A percentile compares a stretch with the other conserved stretches of the same genome.
These are phyloP conservation scores for Malurus melanocephalus DNA, from an alignment of 2,113 vertebrate species.

Conservation along the genomic window DNA sequence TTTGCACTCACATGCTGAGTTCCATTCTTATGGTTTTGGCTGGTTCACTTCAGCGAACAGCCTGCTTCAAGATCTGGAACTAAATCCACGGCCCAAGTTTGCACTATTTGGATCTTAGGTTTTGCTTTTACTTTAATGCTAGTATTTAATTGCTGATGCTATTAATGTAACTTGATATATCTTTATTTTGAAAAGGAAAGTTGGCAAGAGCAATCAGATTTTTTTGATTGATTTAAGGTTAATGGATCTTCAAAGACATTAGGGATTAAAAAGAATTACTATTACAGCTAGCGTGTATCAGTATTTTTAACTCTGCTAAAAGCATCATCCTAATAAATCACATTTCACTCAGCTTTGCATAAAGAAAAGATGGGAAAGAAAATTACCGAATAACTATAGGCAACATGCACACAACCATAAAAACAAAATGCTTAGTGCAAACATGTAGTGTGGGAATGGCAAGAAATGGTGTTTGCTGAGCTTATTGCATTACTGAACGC, in stretches of 20 bases:
- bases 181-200: neutral
- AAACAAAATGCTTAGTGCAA: neutral
- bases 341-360: neutral
- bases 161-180: conserved; percentile 11
- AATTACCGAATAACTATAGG: neutral
- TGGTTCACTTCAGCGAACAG: neutral
- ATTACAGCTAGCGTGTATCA: neutral
- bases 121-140: neutral
- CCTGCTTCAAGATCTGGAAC: neutral
- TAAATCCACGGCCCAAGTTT: neutral
- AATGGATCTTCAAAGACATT: conserved; percentile 28
- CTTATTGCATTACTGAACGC: neutral
- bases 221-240: conserved; percentile 40
- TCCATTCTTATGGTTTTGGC: neutral
- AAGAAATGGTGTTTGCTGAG: neutral
- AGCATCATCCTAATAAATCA: neutral
- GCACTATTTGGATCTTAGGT: neutral
- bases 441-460: neutral
- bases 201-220: conserved; percentile 6
- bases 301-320: conserved; percentile 13
- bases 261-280: conserved; percentile 5
- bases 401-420: neutral
- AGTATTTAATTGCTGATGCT: neutral
- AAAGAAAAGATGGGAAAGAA: neutral
- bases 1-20: neutral